phyloP scores from a whole-genome alignment of 2,113 vertebrate species.

The Henicopernis longicauda region DNA sequence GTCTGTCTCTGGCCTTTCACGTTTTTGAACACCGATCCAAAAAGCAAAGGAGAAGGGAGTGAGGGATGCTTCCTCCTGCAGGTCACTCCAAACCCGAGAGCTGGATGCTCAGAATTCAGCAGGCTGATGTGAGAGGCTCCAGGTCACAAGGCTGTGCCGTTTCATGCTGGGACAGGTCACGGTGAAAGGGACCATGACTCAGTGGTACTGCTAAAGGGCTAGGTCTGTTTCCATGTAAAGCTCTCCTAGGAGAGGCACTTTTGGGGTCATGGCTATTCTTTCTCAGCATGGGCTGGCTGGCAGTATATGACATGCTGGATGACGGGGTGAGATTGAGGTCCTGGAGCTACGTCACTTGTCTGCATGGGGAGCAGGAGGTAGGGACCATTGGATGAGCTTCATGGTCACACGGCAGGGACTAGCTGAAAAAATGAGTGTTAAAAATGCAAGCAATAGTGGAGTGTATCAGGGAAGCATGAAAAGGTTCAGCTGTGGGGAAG shows the following conservation, averaged over 20 bases:
- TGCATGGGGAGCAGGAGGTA: accelerated
- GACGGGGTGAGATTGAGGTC: not conserved
- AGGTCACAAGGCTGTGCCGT: accelerated
- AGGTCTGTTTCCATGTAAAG: not conserved
- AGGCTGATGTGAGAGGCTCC: not conserved
- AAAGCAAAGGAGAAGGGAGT: not conserved
- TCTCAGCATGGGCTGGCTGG: not conserved
- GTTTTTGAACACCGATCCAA: not conserved
- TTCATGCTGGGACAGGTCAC: not conserved
- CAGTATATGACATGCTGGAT: not conserved
- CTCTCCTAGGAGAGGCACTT: not conserved
- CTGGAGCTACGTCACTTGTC: accelerated
- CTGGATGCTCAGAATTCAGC: not conserved
- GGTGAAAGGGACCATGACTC: not conserved
- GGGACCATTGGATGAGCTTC: not conserved
- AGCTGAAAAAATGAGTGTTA: not conserved
- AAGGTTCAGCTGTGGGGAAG: not conserved
- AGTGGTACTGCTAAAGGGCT: not conserved
- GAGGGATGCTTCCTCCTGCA: not conserved
- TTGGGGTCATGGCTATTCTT: not conserved
- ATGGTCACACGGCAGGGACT: not conserved
- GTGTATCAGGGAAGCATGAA: not conserved
- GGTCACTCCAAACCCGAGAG: not conserved
- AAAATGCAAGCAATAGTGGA: not conserved
- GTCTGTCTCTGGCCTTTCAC: not conserved